These are phyloP conservation scores for Melanotaenia nigrans DNA, from an alignment of 2,797 vertebrate species.

Conservation along the genomic window DNA sequence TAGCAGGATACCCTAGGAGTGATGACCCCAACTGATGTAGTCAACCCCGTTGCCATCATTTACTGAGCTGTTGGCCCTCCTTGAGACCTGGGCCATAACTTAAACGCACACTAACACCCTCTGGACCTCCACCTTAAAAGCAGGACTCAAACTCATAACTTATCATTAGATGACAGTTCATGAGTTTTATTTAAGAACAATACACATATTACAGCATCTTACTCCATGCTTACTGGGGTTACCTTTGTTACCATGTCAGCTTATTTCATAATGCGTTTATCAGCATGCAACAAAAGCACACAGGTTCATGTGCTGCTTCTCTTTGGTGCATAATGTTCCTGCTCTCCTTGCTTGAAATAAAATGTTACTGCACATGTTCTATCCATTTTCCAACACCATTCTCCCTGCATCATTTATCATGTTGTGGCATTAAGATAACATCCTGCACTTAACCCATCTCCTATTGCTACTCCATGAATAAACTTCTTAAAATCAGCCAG, in stretches of 20 bases:
- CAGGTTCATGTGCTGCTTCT: conserved; percentile 27
- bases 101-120: conserved; percentile 24
- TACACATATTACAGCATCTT: conserved; percentile 62
- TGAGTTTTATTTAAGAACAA: conserved; percentile 69
- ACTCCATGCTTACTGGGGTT: conserved; percentile 64
- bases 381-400: conserved; percentile 51
- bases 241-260: conserved; percentile 30
- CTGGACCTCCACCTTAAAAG: conserved; percentile 52
- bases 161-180: conserved; percentile 60
- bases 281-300: conserved; percentile 1
- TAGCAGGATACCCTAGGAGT: conserved; percentile 63
- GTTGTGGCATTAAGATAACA: conserved; percentile 76
- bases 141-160: conserved; percentile 66
- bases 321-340: conserved; percentile 21
- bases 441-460: conserved; percentile 68
- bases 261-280: conserved; percentile 21
- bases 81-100: conserved; percentile 64
- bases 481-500: conserved; percentile 76
- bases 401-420: conserved; percentile 76
- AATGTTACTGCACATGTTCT: conserved; percentile 48
- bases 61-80: conserved; percentile 62
- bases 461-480: conserved; percentile 69
- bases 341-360: conserved; percentile 44
- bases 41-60: conserved; percentile 69
- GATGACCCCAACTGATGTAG: conserved; percentile 70